Percentiles rank a stretch among this genome's conserved stretches.
phyloP scores from a whole-genome alignment of 1,140 invertebrate species.

The Drosophila varians region DNA sequence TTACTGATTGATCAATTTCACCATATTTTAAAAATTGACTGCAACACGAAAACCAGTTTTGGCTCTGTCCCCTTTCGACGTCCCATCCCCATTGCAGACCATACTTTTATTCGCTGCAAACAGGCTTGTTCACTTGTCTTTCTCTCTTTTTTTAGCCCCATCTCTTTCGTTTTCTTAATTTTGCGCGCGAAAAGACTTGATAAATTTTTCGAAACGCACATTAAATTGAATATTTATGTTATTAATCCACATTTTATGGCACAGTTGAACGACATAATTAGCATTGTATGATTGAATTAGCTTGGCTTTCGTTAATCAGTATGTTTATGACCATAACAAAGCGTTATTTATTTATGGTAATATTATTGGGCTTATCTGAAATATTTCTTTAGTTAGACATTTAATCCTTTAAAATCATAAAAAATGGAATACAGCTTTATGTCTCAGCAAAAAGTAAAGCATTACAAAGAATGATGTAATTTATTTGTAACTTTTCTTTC shows the following conservation, averaged over 20 bases:
- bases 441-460: too few species aligned
- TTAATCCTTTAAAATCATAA: too few species aligned
- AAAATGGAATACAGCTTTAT: too few species aligned
- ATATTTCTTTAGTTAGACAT: too few species aligned
- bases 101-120: conserved; percentile 15
- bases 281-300: conserved; percentile 2
- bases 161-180: conserved; percentile 10
- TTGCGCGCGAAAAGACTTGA: conserved; percentile 43
- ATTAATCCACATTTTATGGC: conserved; percentile 25
- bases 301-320: conserved; percentile 6
- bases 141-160: neutral
- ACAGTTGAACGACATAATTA: conserved; percentile 15
- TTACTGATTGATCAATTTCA: conserved; percentile 51
- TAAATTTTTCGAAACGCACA: conserved; percentile 32
- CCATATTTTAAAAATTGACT: conserved; percentile 46
- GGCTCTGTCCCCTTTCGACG: neutral
- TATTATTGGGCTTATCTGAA: too few species aligned
- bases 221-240: conserved; percentile 14
- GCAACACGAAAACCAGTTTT: conserved; percentile 45
- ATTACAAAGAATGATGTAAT: too few species aligned
- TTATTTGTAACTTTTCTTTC: too few species aligned
- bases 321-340: neutral
- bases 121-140: conserved; percentile 44
- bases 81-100: conserved; percentile 7
- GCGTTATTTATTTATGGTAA: neutral